Evolutionary conservation across 2,888 invertebrate genomes (phyloP), one percentile per base, ranked within the genome.

Genomic region (Octodonta nipae): DNA sequence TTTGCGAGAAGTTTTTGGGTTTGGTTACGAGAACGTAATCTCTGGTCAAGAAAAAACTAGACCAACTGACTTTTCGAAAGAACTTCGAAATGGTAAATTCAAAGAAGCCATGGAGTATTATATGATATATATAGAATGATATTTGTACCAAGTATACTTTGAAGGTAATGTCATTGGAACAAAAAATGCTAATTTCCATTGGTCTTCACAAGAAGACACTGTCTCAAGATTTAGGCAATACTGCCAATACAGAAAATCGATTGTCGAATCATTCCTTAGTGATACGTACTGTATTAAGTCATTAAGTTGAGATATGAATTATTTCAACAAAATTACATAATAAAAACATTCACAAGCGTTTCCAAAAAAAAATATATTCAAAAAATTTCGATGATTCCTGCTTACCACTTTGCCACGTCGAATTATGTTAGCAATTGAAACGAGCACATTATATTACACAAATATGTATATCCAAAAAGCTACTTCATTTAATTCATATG

Each of bases 1-100:
- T 22, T 34, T 34, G 28, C 16, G 37, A 28, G 28, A 25, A 29
- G 26, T 24, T 26, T 31, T 24, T 28, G 20, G 25, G 17, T 22
- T 28, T 28, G 35, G 26, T 15, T 26, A 28, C 12, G 31, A 37
- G 11, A 35, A 37, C 15, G 16, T 35, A 8, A 37, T 37, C 14
- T 32, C 34, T 26, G 34, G 37, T 30, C 37, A 34, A 32, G 35
- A 37, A 24, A 28, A 37, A 34, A 35, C 34, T 16, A 14, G 32
- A 15, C 26, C 32, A 24, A 13, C 27, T 22, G 35, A 34, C 30
- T 34, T 37, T 32, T 26, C 34, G 11, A 34, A 34, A 30, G 34
- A 37, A 32, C 28, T 30, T 30, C 27, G 28, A 28, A 36, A 36
- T 32, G 29, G 33, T 15, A 36, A 32, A 13, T 36, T 36, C 25